These are phyloP conservation scores for Hoplostethus mediterraneus DNA, from an alignment of 2,797 vertebrate species.

Conservation along the genomic window DNA sequence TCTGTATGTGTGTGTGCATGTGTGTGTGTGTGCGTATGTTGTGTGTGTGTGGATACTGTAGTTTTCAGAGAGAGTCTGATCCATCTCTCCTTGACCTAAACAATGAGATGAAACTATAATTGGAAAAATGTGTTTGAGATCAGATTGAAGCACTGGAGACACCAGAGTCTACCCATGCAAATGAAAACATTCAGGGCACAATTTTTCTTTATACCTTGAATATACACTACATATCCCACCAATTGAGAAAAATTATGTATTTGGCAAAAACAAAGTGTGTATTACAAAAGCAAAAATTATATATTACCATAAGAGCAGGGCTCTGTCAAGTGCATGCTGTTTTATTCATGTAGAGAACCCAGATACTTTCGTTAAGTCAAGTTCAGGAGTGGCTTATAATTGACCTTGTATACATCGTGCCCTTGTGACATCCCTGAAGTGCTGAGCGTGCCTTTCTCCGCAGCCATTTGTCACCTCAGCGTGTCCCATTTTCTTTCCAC, in stretches of 20 bases:
- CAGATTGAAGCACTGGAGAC: slow-evolving; percentile 16
- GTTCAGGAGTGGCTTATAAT: slow-evolving; percentile 21
- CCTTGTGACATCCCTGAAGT: slow-evolving; percentile 39
- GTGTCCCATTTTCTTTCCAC: slow-evolving; percentile 39
- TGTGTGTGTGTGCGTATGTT: slow-evolving; percentile 14
- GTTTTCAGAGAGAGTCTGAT: slow-evolving; percentile 38
- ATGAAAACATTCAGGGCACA: slow-evolving; percentile 1
- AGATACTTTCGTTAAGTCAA: slow-evolving; percentile 7
- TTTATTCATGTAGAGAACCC: slow-evolving; percentile 10
- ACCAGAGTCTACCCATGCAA: background rate
- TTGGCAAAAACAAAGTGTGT: background rate
- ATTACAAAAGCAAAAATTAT: background rate
- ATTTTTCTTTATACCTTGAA: background rate
- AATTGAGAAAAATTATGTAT: background rate
- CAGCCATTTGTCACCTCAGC: slow-evolving; percentile 49
- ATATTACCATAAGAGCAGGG: background rate
- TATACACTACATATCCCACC: background rate
- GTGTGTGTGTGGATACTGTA: slow-evolving; percentile 25
- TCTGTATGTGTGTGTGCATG: slow-evolving; percentile 28
- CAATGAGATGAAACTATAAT: slow-evolving; percentile 59
- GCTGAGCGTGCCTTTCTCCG: slow-evolving; percentile 21
- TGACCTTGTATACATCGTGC: slow-evolving; percentile 18
- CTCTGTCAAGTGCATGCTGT: slow-evolving; percentile 9
- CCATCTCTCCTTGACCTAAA: slow-evolving; percentile 57
- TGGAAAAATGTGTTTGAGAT: slow-evolving; percentile 65